phyloP scores from a whole-genome alignment of 2,888 invertebrate species.

The Endomychus coccineus region DNA sequence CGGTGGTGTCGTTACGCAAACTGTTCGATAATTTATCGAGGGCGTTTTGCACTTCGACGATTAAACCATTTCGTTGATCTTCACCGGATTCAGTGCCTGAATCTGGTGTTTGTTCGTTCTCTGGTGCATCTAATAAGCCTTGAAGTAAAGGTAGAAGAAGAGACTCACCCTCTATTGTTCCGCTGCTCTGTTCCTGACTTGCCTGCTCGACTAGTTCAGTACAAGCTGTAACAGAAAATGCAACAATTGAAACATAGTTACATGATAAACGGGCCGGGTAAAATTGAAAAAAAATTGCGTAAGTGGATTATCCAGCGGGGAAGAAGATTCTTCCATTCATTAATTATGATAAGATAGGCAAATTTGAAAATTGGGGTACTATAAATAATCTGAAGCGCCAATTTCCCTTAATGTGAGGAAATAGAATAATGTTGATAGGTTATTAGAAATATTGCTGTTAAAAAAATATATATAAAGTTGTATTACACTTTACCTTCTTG shows the following conservation, averaged over 20 bases:
- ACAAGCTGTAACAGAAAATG: slow-evolving; percentile 41
- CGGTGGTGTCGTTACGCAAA: slow-evolving; percentile 42
- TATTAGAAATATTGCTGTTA: too few relatives aligned
- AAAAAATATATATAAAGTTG: background rate
- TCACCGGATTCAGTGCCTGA: slow-evolving; percentile 65
- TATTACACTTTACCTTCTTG: slow-evolving; percentile 61
- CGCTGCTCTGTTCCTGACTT: slow-evolving; percentile 37
- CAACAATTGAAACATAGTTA: background rate
- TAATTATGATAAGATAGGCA: too few relatives aligned
- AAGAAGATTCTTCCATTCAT: too few relatives aligned
- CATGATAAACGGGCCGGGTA: background rate
- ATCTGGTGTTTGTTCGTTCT: slow-evolving; percentile 47
- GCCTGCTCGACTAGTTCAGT: slow-evolving; percentile 48
- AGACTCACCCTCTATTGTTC: slow-evolving; percentile 64
- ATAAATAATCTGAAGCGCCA: too few relatives aligned
- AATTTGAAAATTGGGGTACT: too few relatives aligned
- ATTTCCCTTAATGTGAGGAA: too few relatives aligned
- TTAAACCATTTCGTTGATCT: slow-evolving; percentile 53
- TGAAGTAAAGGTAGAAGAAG: slow-evolving; percentile 62
- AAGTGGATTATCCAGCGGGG: too few relatives aligned
- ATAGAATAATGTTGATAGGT: too few relatives aligned
- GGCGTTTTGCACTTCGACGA: slow-evolving; percentile 47
- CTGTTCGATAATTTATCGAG: slow-evolving; percentile 39
- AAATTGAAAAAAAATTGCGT: too few relatives aligned
- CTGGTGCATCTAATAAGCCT: slow-evolving; percentile 52